Evolutionary conservation across 2,113 vertebrate genomes (phyloP).

Genomic region (Tachysurus fulvidraco): DNA sequence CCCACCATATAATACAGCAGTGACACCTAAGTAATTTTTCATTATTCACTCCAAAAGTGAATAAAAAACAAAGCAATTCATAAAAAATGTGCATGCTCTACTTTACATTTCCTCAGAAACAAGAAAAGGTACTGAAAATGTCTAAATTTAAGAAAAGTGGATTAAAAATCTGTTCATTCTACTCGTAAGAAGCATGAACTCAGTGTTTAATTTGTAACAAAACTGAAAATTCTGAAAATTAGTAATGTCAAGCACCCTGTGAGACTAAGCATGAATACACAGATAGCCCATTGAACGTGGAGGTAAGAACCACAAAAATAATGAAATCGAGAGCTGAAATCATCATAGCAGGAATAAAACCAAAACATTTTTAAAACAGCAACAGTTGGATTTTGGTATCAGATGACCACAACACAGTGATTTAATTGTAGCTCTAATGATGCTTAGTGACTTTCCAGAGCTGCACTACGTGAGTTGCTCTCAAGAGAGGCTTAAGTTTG

Average conservation of each 20-base stretch:
- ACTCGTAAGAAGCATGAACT: not conserved
- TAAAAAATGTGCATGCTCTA: not conserved
- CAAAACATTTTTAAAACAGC: not conserved
- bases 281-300: not conserved
- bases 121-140: not conserved
- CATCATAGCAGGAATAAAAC: not conserved
- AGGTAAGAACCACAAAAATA: not conserved
- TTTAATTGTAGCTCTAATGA: too few relatives aligned
- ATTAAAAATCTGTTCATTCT: not conserved
- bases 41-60: not conserved
- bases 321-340: too few relatives aligned
- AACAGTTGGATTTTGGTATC: not conserved
- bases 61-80: not conserved
- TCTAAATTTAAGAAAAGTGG: not conserved
- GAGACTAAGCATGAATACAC: not conserved
- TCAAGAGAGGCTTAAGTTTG: not conserved
- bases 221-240: not conserved
- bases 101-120: not conserved
- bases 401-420: too few relatives aligned
- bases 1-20: not conserved
- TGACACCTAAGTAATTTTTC: not conserved
- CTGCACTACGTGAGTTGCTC: too few relatives aligned
- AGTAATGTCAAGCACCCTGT: not conserved
- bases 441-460: too few relatives aligned
- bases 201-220: not conserved